phyloP scores from a whole-genome alignment of 2,797 vertebrate species.

The Anomalospiza imberbis region DNA sequence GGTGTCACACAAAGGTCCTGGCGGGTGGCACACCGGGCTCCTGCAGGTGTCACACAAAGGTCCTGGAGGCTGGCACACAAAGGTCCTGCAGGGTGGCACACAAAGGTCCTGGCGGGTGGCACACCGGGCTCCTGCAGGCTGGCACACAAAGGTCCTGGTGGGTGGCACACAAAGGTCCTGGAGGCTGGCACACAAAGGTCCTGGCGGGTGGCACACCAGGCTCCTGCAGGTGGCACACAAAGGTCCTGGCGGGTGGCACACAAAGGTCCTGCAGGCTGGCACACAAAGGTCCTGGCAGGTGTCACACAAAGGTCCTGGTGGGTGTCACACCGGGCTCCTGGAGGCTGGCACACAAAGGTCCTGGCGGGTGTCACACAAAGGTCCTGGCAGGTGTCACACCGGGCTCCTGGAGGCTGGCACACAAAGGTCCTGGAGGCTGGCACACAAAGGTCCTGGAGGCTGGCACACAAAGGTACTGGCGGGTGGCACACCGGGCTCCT shows the following conservation, averaged over 20 bases:
- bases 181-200: no score
- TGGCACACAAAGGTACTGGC: rapidly evolving
- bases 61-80: not conserved
- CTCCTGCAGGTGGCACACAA: no score
- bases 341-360: rapidly evolving
- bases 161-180: no score
- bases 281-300: rapidly evolving
- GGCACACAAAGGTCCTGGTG: not conserved
- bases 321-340: not conserved
- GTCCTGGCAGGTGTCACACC: rapidly evolving
- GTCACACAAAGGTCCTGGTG: rapidly evolving
- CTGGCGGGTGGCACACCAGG: no score
- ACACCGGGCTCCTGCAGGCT: not conserved
- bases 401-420: no score
- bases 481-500: no score
- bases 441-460: no score
- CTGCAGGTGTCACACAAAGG: not conserved
- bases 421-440: no score
- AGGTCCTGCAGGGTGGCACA: no score
- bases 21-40: no score
- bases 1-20: not conserved
- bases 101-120: not conserved
- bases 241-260: not conserved
- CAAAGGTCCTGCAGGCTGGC: not conserved
- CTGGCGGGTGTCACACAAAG: rapidly evolving